Conservation (phyloP, 1,140 invertebrate genomes). For the Bacillus rossius region DNA sequence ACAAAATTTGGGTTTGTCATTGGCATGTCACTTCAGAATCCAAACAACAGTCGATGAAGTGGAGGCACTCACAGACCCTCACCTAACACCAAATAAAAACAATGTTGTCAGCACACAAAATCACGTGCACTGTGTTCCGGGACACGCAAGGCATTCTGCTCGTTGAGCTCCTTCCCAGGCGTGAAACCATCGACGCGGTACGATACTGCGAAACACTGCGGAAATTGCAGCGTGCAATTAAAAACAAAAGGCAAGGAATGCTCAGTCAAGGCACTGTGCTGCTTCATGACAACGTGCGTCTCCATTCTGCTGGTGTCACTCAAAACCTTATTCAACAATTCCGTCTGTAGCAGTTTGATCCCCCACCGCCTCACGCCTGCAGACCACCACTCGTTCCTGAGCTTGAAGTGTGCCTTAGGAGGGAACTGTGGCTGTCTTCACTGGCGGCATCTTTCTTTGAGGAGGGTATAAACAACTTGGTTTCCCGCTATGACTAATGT, state of each 20-base stretch:
- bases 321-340: conserved; percentile 17
- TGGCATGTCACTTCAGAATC: no score
- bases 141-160: conserved; percentile 26
- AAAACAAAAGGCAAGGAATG: conserved; percentile 20
- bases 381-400: conserved; percentile 17
- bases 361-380: conserved; percentile 29
- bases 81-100: no score
- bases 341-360: conserved; percentile 32
- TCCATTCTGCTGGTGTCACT: conserved; percentile 26
- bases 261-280: conserved; percentile 23
- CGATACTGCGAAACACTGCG: conserved; percentile 23
- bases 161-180: conserved; percentile 25
- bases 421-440: no score
- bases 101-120: not conserved
- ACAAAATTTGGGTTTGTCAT: no score
- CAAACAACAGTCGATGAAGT: no score
- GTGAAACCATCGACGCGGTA: conserved; percentile 25
- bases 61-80: no score
- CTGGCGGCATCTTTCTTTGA: no score
- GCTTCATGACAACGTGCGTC: conserved; percentile 37
- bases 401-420: no score
- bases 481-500: no score
- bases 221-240: conserved; percentile 14
- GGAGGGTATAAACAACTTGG: no score
- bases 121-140: conserved; percentile 9